Evolutionary conservation across 1,140 invertebrate species (phyloP).

Genomic region (Orussus abietinus): DNA sequence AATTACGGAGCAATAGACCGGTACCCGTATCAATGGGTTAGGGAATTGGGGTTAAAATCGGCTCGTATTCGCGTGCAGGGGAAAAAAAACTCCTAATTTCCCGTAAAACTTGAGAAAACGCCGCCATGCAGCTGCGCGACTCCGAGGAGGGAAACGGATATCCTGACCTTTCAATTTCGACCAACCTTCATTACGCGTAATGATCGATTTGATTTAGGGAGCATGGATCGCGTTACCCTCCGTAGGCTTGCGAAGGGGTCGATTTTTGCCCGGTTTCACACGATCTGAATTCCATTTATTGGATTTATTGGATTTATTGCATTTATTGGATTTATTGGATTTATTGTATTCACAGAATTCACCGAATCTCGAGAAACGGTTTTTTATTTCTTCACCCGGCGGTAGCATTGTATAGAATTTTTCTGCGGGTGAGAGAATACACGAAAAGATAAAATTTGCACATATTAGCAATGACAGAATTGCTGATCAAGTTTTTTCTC

Average conservation of each 20-base stretch:
- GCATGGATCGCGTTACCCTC: slow-evolving; percentile 36
- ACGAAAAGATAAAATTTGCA: too few species aligned
- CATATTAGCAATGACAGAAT: too few species aligned
- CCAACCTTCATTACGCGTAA: slow-evolving; percentile 46
- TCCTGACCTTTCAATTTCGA: slow-evolving; percentile 21
- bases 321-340: too few species aligned
- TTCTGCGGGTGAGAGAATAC: too few species aligned
- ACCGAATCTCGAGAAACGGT: too few species aligned
- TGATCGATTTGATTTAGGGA: slow-evolving; percentile 43
- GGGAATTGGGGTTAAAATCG: slow-evolving; percentile 44
- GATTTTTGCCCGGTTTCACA: too few species aligned
- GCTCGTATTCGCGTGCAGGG: slow-evolving; percentile 30
- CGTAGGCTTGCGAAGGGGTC: slow-evolving; percentile 5
- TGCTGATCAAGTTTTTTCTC: too few species aligned
- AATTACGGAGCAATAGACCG: slow-evolving; percentile 25
- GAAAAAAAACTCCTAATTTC: slow-evolving; percentile 39
- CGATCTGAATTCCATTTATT: too few species aligned
- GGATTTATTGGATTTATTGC: too few species aligned
- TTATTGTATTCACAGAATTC: too few species aligned
- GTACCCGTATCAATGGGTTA: slow-evolving; percentile 37
- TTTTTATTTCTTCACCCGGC: too few species aligned
- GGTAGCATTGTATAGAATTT: too few species aligned
- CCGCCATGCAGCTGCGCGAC: slow-evolving; percentile 5
- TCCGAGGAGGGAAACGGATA: slow-evolving; percentile 23
- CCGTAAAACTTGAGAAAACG: slow-evolving; percentile 28